Percentiles rank a stretch among this genome's conserved stretches.
These are phyloP conservation scores for Crypturellus undulatus DNA, from an alignment of 2,113 vertebrate species.

Conservation along the genomic window DNA sequence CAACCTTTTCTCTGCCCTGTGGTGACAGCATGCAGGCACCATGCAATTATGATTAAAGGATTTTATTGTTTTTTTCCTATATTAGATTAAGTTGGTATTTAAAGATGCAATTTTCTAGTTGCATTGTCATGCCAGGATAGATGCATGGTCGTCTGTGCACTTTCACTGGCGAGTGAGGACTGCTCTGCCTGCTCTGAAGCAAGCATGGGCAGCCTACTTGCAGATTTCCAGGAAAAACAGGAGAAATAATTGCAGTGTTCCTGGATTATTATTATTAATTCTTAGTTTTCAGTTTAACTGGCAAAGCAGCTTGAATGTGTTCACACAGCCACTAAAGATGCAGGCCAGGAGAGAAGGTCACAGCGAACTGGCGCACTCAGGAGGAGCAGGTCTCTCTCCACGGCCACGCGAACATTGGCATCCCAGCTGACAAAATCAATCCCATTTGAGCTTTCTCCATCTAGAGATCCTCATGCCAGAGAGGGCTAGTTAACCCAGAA, in stretches of 20 bases:
- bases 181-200: conserved; percentile 3
- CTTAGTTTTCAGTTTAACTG: background rate
- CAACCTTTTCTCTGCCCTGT: conserved; percentile 68
- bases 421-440: background rate
- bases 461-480: background rate
- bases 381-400: background rate
- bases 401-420: background rate
- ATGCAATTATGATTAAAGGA: conserved; percentile 56
- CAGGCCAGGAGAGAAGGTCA: background rate
- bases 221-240: background rate
- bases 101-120: conserved; percentile 65
- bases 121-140: background rate
- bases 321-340: background rate
- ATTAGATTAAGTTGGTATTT: conserved; percentile 70
- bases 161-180: background rate
- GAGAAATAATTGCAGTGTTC: background rate
- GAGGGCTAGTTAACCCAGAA: background rate
- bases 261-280: background rate
- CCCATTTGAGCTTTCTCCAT: background rate
- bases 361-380: background rate
- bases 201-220: background rate
- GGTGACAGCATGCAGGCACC: conserved; percentile 56
- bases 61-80: conserved; percentile 66
- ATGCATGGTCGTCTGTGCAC: background rate
- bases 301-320: background rate